These are phyloP conservation scores for Triops longicaudatus DNA, from an alignment of 1,140 invertebrate genomes.

Conservation along the genomic window DNA sequence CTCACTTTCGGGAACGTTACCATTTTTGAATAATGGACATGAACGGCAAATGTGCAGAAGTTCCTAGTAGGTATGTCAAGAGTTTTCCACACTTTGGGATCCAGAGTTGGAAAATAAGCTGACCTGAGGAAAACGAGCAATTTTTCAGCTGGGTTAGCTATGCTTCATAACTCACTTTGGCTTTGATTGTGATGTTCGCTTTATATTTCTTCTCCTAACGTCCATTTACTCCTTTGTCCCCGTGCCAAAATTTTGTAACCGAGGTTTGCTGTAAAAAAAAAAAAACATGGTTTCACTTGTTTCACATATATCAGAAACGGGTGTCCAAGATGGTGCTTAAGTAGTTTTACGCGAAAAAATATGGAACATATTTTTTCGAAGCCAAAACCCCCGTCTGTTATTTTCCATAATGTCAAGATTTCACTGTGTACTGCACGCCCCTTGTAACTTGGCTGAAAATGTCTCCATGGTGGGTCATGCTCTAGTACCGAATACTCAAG, in stretches of 20 bases:
- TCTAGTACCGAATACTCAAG: neutral
- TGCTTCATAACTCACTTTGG: neutral
- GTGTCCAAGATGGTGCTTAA: neutral
- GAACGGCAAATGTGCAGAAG: neutral
- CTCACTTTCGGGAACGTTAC: neutral
- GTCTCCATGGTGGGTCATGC: neutral
- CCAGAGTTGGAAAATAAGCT: neutral
- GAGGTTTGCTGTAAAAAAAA: neutral
- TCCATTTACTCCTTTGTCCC: neutral
- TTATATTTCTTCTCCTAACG: neutral
- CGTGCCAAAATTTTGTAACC: conserved; percentile 1
- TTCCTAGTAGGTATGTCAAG: neutral
- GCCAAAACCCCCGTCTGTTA: neutral
- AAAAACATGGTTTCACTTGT: neutral
- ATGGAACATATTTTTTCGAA: neutral
- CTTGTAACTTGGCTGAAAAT: neutral
- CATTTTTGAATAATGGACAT: neutral
- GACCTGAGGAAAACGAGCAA: neutral
- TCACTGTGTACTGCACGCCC: neutral
- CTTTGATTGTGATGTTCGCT: conserved; percentile 12
- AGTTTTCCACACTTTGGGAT: neutral
- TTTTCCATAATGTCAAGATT: neutral
- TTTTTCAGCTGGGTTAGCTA: neutral
- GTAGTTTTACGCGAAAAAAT: neutral
- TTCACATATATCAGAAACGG: neutral